These are phyloP conservation scores for Poeciliopsis occidentalis DNA, from an alignment of 2,113 vertebrate genomes.

Conservation along the genomic window DNA sequence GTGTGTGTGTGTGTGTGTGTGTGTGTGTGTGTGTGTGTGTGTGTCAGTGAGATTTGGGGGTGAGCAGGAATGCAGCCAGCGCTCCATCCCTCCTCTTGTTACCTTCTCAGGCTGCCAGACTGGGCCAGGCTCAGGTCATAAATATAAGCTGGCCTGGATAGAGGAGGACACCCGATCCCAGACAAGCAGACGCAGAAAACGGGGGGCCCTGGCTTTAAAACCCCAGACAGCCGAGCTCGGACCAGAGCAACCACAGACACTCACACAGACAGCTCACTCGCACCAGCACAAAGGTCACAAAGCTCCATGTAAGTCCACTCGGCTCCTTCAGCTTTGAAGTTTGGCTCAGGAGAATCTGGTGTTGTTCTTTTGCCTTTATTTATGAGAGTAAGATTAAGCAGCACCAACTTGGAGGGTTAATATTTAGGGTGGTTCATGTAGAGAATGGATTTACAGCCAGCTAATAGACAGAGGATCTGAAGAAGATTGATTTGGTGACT, in stretches of 20 bases:
- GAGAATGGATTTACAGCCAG: slow-evolving; percentile 36
- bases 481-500: neutral
- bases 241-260: slow-evolving; percentile 36
- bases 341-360: slow-evolving; percentile 20
- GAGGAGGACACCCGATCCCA: slow-evolving; percentile 59
- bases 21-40: slow-evolving; percentile 22
- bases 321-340: slow-evolving; percentile 32
- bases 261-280: slow-evolving; percentile 40
- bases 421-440: slow-evolving; percentile 34
- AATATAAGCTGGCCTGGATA: slow-evolving; percentile 67
- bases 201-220: slow-evolving; percentile 45
- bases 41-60: slow-evolving; percentile 41
- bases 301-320: slow-evolving; percentile 49
- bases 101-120: slow-evolving; percentile 49
- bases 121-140: slow-evolving; percentile 52
- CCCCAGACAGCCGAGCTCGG: slow-evolving; percentile 46
- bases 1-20: slow-evolving; percentile 29
- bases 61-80: slow-evolving; percentile 48
- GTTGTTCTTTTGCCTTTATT: slow-evolving; percentile 48
- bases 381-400: slow-evolving; percentile 24
- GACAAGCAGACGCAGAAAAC: slow-evolving; percentile 53
- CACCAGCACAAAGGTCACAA: slow-evolving; percentile 47
- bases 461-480: neutral
- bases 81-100: slow-evolving; percentile 34
- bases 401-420: slow-evolving; percentile 31